Base-by-base conservation (phyloP, 2,888 invertebrate genomes). In the Allacma fusca region DNA sequence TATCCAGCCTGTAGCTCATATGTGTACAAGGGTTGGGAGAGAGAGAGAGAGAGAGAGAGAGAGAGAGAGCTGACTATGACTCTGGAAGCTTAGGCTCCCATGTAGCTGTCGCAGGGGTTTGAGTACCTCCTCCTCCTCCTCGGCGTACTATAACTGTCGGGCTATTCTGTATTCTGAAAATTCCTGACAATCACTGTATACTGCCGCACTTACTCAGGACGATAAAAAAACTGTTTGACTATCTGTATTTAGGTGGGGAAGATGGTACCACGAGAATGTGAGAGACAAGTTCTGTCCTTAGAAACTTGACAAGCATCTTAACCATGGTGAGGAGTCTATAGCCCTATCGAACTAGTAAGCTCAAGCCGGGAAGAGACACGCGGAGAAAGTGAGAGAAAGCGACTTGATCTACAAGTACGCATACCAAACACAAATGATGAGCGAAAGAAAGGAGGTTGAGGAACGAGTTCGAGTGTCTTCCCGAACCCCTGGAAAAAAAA, bases 281-380 rank as follows among this genome's bases (percentile, higher is more conserved):
- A 12, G 16, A 64, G 28, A 65, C 65, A 28, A 29, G 62, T 23
- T 43, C 44, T 70, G 24, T 50, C 9, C 44, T 5, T 68, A 26
- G 12, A 26, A 50, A 70, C 70, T 26, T 70, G 70, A 50, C 70
- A 70, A 50, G 40, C 43, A 69, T 69, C 68, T 69, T 50, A 50
- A 16, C n/a, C n/a, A 19, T 5, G 50, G 16, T 7, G 9, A 34
- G 34, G 4, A 34, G 5, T 34, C n/a, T n/a, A n/a, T n/a, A n/a
- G n/a, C n/a, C n/a, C n/a, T n/a, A n/a, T n/a, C n/a, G n/a, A n/a
- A n/a, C n/a, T n/a, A n/a, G n/a, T n/a, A n/a, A n/a, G n/a, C n/a
- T n/a, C n/a, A n/a, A n/a, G n/a, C n/a, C n/a, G n/a, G n/a, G n/a
- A 34, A 34, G 34, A 34, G 5, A 34, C 9, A 34, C 34, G 4